Evolutionary conservation across 2,113 vertebrate species (phyloP), one percentile per base, ranked within the genome.

Genomic region (Mixornis gularis): DNA sequence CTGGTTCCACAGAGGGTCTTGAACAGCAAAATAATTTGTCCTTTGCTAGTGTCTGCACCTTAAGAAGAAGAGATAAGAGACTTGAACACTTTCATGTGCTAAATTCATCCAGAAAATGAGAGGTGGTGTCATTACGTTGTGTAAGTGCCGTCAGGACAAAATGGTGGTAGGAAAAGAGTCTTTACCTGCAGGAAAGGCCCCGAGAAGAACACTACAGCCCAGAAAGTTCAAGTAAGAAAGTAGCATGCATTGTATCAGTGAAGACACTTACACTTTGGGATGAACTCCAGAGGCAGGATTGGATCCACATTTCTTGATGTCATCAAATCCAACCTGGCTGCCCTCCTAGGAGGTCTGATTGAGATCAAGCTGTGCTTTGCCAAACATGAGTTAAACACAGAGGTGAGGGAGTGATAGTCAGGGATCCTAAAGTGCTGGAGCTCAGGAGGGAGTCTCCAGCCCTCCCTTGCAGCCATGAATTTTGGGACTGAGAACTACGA

Each of bases 291-390:
- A 40, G n/a, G 21, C 25, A 93, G 68, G 69, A 43, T 60, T 66
- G 60, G 60, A 60, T 90, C 34, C 72, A 90, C 12, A 1, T 86
- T 90, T 91, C 79, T 60, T 56, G 85, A 60, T 95, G 85, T 60
- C 12, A 7, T 95, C 92, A 88, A 70, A 92, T 78, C 82, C 82
- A 95, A 12, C 21, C 93, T 93, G 90, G 64, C 90, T 92, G 36
- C 70, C 80, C 93, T 95, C 56, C 76, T 93, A 69, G 56, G 76
- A 92, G 68, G 48, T 56, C 72, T 94, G 90, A 93, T 90, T 79
- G 90, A 95, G 68, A 91, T 93, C 90, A 89, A 30, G n/a, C 13
- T 79, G 55, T 63, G 32, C 48, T 74, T 63, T 91, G 90, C 90
- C 94, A 94, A 93, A 88, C 52, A 71, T 0, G 25, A 90, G 82